These are phyloP conservation scores for Xestia ashworthii DNA, from an alignment of 2,888 invertebrate species.

Conservation along the genomic window DNA sequence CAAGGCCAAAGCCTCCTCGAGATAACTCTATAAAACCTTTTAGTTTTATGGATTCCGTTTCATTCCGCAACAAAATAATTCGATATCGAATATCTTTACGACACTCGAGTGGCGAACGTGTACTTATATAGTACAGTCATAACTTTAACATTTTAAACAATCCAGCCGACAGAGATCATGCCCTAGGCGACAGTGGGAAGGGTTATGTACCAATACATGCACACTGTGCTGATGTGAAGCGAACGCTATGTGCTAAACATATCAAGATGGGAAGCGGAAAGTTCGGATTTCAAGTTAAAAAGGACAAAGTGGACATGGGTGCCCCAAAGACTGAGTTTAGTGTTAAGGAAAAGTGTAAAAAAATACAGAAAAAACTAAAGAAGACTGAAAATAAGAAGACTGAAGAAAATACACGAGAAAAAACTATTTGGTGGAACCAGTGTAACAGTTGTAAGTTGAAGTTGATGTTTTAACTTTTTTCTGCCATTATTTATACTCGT, in stretches of 20 bases:
- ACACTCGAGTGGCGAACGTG: slow-evolving; percentile 79
- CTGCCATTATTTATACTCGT: slow-evolving; percentile 26
- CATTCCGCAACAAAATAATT: slow-evolving; percentile 85
- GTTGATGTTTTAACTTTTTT: slow-evolving; percentile 36
- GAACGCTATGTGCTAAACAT: slow-evolving; percentile 73
- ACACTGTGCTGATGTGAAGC: slow-evolving; percentile 64
- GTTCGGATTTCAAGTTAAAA: slow-evolving; percentile 83
- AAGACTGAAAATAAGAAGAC: slow-evolving; percentile 89
- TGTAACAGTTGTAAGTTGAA: slow-evolving; percentile 86
- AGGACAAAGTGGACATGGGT: slow-evolving; percentile 83
- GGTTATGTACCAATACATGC: slow-evolving; percentile 68
- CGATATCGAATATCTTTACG: slow-evolving; percentile 86
- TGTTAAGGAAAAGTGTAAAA: slow-evolving; percentile 87
- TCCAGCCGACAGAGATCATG: slow-evolving; percentile 70
- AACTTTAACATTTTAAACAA: slow-evolving; percentile 75
- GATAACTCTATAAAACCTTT: slow-evolving; percentile 89
- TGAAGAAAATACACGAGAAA: slow-evolving; percentile 83
- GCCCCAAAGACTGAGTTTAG: slow-evolving; percentile 86
- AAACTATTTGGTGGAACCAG: slow-evolving; percentile 90
- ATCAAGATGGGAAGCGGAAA: slow-evolving; percentile 87
- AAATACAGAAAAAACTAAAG: slow-evolving; percentile 88
- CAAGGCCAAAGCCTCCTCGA: slow-evolving; percentile 86
- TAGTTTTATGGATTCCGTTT: slow-evolving; percentile 86
- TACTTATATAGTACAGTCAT: slow-evolving; percentile 75
- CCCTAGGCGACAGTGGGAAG: slow-evolving; percentile 73